Conservation (phyloP, 2,888 invertebrate genomes). For the Euzetes globulus region DNA sequence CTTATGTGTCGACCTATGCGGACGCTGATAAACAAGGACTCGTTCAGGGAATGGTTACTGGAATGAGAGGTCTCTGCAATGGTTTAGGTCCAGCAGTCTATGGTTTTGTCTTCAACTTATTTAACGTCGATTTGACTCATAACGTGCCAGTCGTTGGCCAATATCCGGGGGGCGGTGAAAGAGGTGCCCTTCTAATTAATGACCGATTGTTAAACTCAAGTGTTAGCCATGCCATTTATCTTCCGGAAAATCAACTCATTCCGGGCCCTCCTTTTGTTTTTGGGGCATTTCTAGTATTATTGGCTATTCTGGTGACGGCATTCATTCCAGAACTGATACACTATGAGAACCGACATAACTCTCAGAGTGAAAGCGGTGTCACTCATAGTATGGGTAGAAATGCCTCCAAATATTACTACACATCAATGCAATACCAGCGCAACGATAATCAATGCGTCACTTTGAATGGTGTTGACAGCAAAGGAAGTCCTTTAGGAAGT, state of each 20-base stretch:
- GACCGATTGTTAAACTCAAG: slow-evolving; percentile 28
- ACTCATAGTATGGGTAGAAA: no score
- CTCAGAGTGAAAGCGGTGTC: neutral
- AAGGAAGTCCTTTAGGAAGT: slow-evolving; percentile 17
- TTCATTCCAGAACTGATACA: slow-evolving; percentile 46
- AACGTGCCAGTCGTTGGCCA: slow-evolving; percentile 48
- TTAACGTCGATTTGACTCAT: slow-evolving; percentile 92
- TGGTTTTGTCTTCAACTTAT: slow-evolving; percentile 95
- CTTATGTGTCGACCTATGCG: slow-evolving; percentile 95
- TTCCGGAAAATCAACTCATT: slow-evolving; percentile 49
- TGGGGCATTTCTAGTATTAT: slow-evolving; percentile 90
- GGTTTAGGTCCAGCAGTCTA: slow-evolving; percentile 98
- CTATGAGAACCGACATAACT: slow-evolving; percentile 18
- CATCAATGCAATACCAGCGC: slow-evolving; percentile 11
- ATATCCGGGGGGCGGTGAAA: slow-evolving; percentile 10
- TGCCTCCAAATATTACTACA: slow-evolving; percentile 4
- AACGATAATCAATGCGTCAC: slow-evolving; percentile 8
- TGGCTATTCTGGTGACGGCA: slow-evolving; percentile 73
- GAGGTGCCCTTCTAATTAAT: neutral
- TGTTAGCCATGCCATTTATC: neutral
- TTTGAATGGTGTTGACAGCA: neutral
- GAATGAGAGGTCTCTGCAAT: slow-evolving; percentile 94
- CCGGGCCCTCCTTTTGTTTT: slow-evolving; percentile 98
- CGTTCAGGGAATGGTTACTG: slow-evolving; percentile 96
- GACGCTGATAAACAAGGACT: slow-evolving; percentile 95